Base-by-base conservation (phyloP, 2,113 vertebrate species). In the Syrrhaptes paradoxus region DNA sequence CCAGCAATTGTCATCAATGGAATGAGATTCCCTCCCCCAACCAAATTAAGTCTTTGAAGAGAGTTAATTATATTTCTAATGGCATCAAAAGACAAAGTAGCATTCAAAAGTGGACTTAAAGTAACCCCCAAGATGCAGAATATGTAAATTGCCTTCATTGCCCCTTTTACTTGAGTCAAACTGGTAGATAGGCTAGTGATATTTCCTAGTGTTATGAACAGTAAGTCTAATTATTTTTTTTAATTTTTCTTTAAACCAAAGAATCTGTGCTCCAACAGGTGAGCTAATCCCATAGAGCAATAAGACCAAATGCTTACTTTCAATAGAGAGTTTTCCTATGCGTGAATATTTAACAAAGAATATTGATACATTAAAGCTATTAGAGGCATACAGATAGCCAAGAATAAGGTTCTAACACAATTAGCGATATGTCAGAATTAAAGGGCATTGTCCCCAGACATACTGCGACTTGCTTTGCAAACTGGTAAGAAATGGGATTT, bases 241-340 rank as follows among this genome's bases (percentile, higher is more conserved):
- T 11, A n/a, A 28, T 52, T 24, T 86, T 52, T 18, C 10, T n/a
- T 70, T n/a, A 80, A 71, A 1, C 5, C 20, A 26, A 88, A 15
- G 16, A 84, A 67, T 11, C 12, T 15, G 0, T 21, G 43, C 6
- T 74, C 16, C 20, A 20, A 26, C 13, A 48, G 32, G 17, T 48
- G 24, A 81, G 8, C 9, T 63, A 71, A 62, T 51, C 9, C 6
- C 17, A 16, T 4, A 46, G 5, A 59, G 5, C 2, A 74, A 63
- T 36, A 74, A 0, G 1, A 41, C 17, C 10, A 76, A 79, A 57
- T 29, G 43, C 7, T 71, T 43, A 5, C 5, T 22, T 78, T 31
- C 45, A 65, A 7, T 6, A 52, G 13, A 81, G 34, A 31, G 3
- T 45, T 68, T 32, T 28, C 4, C 0, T 9, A 26, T 0, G 0